These are phyloP conservation scores for Galeopterus variegatus DNA, from an alignment of 2,113 vertebrate species.

Conservation along the genomic window DNA sequence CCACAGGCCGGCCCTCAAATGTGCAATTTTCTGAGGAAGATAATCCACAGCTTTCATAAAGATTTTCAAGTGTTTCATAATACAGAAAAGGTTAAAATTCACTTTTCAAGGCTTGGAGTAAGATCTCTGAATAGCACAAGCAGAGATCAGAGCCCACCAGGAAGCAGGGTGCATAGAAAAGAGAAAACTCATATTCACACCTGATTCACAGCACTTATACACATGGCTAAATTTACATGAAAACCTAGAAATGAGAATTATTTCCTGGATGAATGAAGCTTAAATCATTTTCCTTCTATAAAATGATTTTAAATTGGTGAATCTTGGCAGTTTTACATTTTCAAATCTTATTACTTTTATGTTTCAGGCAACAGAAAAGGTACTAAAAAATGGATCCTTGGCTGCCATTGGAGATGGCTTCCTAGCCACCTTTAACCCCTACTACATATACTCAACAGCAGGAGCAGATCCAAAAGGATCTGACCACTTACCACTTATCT, in stretches of 20 bases:
- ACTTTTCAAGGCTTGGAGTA: background rate
- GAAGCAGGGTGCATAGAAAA: background rate
- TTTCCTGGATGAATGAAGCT: conserved; percentile 47
- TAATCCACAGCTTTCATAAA: background rate
- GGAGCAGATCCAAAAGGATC: background rate
- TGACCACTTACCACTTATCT: background rate
- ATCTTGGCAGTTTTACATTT: conserved; percentile 39
- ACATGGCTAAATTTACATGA: background rate
- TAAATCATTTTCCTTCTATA: conserved; percentile 37
- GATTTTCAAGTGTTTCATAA: conserved; percentile 31
- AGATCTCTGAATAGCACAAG: background rate
- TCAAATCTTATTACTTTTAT: conserved; percentile 50
- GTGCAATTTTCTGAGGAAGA: conserved; percentile 3
- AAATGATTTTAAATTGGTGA: conserved; percentile 65
- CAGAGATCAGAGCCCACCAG: background rate
- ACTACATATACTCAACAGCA: background rate
- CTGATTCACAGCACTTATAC: background rate
- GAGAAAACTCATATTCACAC: background rate
- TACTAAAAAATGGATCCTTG: conserved; percentile 20
- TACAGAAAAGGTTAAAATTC: background rate
- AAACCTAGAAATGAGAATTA: conserved; percentile 34
- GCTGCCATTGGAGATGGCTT: background rate
- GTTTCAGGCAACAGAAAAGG: conserved; percentile 43
- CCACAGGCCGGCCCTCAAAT: too few species aligned
- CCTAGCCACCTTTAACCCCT: background rate